phyloP scores from a whole-genome alignment of 2,113 vertebrate genomes.

The Pelusios castaneus region DNA sequence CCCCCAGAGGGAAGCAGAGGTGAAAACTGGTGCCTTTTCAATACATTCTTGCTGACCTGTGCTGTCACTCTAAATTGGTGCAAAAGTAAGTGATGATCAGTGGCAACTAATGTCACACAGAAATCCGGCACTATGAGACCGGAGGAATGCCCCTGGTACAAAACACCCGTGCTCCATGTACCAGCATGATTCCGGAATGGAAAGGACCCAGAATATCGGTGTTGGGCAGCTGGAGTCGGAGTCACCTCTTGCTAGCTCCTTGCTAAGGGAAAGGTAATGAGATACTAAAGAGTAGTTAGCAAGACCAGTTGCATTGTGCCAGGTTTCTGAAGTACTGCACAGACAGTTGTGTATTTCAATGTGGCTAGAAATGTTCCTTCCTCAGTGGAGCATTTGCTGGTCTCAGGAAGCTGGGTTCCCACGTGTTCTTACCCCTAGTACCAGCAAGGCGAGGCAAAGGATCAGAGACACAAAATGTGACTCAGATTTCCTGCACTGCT shows the following conservation, averaged over 20 bases:
- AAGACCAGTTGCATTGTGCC: neutral
- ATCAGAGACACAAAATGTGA: fast-evolving
- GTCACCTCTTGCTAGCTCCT: neutral
- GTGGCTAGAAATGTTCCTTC: neutral
- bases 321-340: neutral
- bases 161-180: neutral
- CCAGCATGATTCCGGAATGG: neutral
- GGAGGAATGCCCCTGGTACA: too few relatives aligned
- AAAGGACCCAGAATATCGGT: fast-evolving
- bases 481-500: neutral
- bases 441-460: neutral
- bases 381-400: neutral
- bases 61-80: neutral
- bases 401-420: neutral
- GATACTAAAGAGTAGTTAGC: neutral
- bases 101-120: fast-evolving
- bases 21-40: neutral
- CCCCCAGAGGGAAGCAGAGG: too few relatives aligned
- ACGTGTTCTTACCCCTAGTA: neutral
- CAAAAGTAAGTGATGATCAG: neutral
- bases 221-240: neutral
- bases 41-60: fast-evolving
- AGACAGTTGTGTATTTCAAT: neutral
- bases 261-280: neutral
- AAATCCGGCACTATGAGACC: neutral